These are phyloP conservation scores for Huso huso DNA, from an alignment of 2,797 vertebrate genomes.

Conservation along the genomic window DNA sequence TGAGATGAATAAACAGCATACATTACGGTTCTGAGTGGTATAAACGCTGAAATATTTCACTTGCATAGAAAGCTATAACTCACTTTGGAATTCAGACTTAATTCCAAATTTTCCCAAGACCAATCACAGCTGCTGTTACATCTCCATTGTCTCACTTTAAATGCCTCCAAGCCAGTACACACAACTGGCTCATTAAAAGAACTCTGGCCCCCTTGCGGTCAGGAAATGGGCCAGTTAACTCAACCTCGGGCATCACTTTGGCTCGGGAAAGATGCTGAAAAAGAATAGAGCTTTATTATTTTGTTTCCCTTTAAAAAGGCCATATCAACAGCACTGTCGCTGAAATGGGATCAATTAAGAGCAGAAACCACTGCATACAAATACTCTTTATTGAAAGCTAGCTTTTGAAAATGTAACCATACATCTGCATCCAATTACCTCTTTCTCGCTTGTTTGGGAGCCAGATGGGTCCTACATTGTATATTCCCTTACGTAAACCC, in stretches of 20 bases:
- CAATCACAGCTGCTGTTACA: not conserved
- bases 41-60: too few species aligned
- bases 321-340: not conserved
- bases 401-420: constrained; percentile 37
- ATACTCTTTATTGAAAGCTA: constrained; percentile 24
- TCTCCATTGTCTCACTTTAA: too few species aligned
- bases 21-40: too few species aligned
- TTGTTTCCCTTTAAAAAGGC: constrained; percentile 7
- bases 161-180: constrained; percentile 15
- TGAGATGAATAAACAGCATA: too few species aligned
- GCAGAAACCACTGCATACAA: constrained; percentile 21
- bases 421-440: constrained; percentile 50
- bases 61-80: too few species aligned
- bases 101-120: too few species aligned
- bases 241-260: constrained; percentile 30
- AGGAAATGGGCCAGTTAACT: constrained; percentile 32
- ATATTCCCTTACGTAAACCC: constrained; percentile 48
- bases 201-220: constrained; percentile 29
- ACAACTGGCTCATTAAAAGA: constrained; percentile 27
- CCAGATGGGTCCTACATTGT: constrained; percentile 44
- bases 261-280: constrained; percentile 13
- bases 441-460: constrained; percentile 10
- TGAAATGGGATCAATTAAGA: constrained; percentile 19
- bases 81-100: too few species aligned
- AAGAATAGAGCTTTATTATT: constrained; percentile 12